Percentiles rank a stretch among this genome's conserved stretches.
phyloP scores from a whole-genome alignment of 2,113 vertebrate genomes.

The Alectura lathami region DNA sequence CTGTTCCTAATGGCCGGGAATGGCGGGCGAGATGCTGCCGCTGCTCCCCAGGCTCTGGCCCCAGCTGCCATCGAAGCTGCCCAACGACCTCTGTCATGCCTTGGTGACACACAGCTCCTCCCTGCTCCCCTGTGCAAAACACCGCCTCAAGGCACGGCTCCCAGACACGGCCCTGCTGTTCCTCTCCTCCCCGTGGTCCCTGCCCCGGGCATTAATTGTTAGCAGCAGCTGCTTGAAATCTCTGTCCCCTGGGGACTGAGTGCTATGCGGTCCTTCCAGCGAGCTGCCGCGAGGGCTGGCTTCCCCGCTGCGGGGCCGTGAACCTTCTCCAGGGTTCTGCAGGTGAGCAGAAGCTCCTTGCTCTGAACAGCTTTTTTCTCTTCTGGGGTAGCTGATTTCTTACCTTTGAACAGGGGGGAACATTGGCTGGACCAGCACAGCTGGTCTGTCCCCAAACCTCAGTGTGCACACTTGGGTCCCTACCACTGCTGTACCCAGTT shows the following conservation, averaged over 20 bases:
- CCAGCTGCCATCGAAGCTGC: background rate
- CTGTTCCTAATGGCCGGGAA: background rate
- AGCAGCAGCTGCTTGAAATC: conserved; percentile 54
- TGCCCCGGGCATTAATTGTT: background rate
- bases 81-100: background rate
- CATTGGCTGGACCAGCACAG: background rate
- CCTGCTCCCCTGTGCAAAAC: background rate
- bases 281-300: background rate
- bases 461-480: background rate
- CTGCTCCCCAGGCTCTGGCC: background rate
- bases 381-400: background rate
- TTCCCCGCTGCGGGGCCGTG: background rate
- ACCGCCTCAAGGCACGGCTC: background rate
- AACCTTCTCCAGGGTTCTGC: background rate
- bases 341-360: background rate
- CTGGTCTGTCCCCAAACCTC: background rate
- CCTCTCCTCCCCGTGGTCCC: background rate
- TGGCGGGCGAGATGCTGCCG: too few relatives aligned
- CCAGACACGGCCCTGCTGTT: background rate
- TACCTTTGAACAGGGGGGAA: background rate
- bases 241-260: background rate
- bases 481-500: background rate
- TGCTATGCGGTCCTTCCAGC: background rate
- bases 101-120: background rate
- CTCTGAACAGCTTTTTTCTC: background rate